These are phyloP conservation scores for Centropristis striata DNA, from an alignment of 2,113 vertebrate genomes.

Conservation along the genomic window DNA sequence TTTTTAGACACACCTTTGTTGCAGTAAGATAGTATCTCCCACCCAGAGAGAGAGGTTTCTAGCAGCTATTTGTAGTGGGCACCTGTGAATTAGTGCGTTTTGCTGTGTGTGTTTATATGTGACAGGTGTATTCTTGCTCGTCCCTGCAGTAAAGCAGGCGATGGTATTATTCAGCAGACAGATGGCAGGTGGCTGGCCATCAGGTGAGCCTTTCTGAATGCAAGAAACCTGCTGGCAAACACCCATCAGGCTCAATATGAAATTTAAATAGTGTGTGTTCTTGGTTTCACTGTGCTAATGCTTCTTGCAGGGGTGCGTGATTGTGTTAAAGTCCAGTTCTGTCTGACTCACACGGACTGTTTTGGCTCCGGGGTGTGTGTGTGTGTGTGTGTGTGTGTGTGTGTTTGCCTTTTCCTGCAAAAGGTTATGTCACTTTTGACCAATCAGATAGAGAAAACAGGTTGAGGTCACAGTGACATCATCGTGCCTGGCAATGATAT, in stretches of 20 bases:
- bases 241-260: not conserved
- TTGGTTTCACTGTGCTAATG: not conserved
- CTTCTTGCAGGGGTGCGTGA: not conserved
- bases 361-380: not conserved
- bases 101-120: slow-evolving; percentile 36
- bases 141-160: slow-evolving; percentile 38
- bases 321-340: slow-evolving; percentile 9
- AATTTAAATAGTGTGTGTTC: not conserved
- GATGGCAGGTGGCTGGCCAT: slow-evolving; percentile 71
- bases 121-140: slow-evolving; percentile 35
- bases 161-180: slow-evolving; percentile 63
- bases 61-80: slow-evolving; percentile 17
- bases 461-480: slow-evolving; percentile 52
- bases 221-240: slow-evolving; percentile 47
- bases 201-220: slow-evolving; percentile 63
- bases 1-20: no score
- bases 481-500: slow-evolving; percentile 13
- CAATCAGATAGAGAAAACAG: not conserved
- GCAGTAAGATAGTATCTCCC: slow-evolving; percentile 20
- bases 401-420: not conserved
- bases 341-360: not conserved
- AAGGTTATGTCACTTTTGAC: slow-evolving; percentile 20
- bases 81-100: slow-evolving; percentile 15
- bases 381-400: not conserved
- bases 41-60: slow-evolving; percentile 21